phyloP scores from a whole-genome alignment of 1,140 invertebrate genomes.

The Drosophila carrolli region DNA sequence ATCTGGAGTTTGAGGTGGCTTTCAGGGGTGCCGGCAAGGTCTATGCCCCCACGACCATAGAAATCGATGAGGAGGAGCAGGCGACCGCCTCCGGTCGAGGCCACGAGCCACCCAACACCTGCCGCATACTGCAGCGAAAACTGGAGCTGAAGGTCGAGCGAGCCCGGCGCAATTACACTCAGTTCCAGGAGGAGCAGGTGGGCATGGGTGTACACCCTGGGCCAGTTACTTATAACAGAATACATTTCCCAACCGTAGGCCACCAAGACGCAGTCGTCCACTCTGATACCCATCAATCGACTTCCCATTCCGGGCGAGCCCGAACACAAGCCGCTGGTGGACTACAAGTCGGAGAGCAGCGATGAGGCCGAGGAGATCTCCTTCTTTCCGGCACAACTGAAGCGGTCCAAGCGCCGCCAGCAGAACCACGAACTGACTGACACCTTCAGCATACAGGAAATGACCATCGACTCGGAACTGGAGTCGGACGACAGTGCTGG shows the following conservation, averaged over 20 bases:
- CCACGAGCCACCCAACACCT: conserved; percentile 79
- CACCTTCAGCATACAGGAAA: conserved; percentile 84
- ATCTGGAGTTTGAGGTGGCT: conserved; percentile 78
- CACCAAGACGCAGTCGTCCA: conserved; percentile 78
- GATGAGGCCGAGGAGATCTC: conserved; percentile 82
- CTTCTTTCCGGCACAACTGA: conserved; percentile 78
- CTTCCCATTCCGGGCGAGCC: conserved; percentile 76
- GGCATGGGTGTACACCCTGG: background rate
- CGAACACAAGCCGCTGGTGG: conserved; percentile 81
- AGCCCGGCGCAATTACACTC: conserved; percentile 79
- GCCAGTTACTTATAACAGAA: background rate
- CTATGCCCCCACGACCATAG: conserved; percentile 71
- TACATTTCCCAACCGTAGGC: conserved; percentile 39
- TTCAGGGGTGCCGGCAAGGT: conserved; percentile 74
- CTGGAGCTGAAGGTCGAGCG: conserved; percentile 84
- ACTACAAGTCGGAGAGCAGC: conserved; percentile 82
- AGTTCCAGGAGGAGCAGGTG: conserved; percentile 80
- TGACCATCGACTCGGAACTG: conserved; percentile 82
- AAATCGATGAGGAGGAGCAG: conserved; percentile 75
- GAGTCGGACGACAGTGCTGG: conserved; percentile 81
- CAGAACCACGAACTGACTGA: conserved; percentile 77
- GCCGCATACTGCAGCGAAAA: conserved; percentile 83
- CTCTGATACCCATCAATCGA: conserved; percentile 80
- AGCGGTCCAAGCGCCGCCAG: conserved; percentile 67
- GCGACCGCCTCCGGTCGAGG: conserved; percentile 26